Percentiles rank a stretch among this genome's conserved stretches.
Conservation (phyloP, 2,888 invertebrate species). For the Oxycera nigricornis region DNA sequence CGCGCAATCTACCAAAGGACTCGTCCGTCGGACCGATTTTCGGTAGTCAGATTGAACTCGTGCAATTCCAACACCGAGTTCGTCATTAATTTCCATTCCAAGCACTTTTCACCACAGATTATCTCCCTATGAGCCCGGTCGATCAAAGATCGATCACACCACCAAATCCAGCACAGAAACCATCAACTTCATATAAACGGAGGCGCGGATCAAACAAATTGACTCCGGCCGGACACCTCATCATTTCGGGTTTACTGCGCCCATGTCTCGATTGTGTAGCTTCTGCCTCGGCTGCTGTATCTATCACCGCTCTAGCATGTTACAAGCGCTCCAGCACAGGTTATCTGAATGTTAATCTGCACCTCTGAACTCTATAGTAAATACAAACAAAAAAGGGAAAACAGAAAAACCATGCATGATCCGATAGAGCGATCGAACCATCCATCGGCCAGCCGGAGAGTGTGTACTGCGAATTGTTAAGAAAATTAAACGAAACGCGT, state of each 20-base stretch:
- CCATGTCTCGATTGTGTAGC: not conserved
- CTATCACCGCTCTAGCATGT: not conserved
- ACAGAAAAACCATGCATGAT: too few species aligned
- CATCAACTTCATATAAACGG: constrained; percentile 36
- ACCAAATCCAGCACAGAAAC: constrained; percentile 31
- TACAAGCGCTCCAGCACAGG: not conserved
- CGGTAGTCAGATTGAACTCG: too few species aligned
- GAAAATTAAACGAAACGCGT: constrained; percentile 44
- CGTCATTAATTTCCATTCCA: too few species aligned
- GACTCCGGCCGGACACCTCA: constrained; percentile 43
- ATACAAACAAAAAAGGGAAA: not conserved
- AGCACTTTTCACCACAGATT: not conserved
- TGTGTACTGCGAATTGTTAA: constrained; percentile 38
- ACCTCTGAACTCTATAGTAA: constrained; percentile 11
- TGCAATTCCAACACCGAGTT: too few species aligned
- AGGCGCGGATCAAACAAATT: constrained; percentile 43
- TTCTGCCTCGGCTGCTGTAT: constrained; percentile 19
- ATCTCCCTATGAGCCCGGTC: not conserved
- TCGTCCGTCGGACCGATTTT: too few species aligned
- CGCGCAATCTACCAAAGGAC: too few species aligned
- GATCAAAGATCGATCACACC: constrained; percentile 29
- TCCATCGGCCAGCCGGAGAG: too few species aligned
- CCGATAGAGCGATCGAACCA: not conserved
- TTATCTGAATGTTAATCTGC: constrained; percentile 28
- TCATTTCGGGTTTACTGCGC: constrained; percentile 16